Evolutionary conservation across 2,113 vertebrate genomes (phyloP).

Genomic region (Podiceps cristatus): DNA sequence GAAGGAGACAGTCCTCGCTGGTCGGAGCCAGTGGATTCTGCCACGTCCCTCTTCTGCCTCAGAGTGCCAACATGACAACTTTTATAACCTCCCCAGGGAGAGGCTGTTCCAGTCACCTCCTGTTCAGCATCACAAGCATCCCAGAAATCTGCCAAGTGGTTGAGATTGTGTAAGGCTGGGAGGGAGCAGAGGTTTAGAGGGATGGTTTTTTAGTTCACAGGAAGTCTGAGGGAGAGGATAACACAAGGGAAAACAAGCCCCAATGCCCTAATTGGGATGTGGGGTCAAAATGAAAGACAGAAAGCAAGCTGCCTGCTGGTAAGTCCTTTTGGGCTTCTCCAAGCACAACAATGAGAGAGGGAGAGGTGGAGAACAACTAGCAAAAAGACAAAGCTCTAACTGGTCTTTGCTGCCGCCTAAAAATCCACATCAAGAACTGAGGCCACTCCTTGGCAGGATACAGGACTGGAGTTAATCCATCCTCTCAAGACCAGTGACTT

Average conservation of each 20-base stretch:
- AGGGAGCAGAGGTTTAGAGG: constrained; percentile 49
- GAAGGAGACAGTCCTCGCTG: not conserved
- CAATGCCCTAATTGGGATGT: not conserved
- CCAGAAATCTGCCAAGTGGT: constrained; percentile 67
- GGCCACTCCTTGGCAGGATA: not conserved
- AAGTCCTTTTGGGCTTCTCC: not conserved
- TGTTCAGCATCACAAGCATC: constrained; percentile 46
- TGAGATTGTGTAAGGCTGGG: constrained; percentile 65
- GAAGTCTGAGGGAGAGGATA: constrained; percentile 32
- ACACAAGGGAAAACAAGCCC: not conserved
- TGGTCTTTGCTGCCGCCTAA: not conserved
- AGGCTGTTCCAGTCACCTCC: constrained; percentile 50
- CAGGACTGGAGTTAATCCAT: not conserved
- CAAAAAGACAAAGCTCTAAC: not conserved
- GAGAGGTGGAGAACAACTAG: not conserved
- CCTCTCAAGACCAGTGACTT: not conserved
- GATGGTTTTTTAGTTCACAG: constrained; percentile 15
- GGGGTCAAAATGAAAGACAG: not conserved
- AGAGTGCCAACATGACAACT: constrained; percentile 40
- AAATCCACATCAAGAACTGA: not conserved
- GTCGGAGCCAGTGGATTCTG: not conserved
- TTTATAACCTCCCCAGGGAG: constrained; percentile 54
- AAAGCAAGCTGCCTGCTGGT: constrained; percentile 15
- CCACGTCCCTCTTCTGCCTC: not conserved
- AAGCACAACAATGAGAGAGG: not conserved